Evolutionary conservation across 2,888 invertebrate genomes (phyloP).

Genomic region (Sisyra terminalis): DNA sequence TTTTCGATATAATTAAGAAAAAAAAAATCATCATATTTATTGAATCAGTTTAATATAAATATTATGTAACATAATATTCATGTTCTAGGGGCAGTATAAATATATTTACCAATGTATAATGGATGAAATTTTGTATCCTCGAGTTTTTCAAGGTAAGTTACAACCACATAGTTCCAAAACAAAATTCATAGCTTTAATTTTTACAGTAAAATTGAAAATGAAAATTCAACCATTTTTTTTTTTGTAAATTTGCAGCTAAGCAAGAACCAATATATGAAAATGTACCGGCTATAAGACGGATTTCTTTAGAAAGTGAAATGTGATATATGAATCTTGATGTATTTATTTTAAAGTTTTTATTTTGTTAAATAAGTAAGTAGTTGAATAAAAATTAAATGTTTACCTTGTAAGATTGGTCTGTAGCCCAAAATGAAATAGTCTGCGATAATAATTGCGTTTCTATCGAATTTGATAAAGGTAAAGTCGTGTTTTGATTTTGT

Average conservation of each 20-base stretch:
- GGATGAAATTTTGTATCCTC: slow-evolving; percentile 19
- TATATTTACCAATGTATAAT: slow-evolving; percentile 23
- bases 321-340: no score
- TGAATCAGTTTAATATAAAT: no score
- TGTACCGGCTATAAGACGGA: not conserved
- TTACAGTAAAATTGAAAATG: no score
- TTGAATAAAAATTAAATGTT: not conserved
- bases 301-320: no score
- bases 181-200: no score
- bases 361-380: not conserved
- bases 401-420: no score
- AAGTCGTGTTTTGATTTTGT: slow-evolving; percentile 1
- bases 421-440: no score
- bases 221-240: not conserved
- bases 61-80: no score
- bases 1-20: no score
- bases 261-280: slow-evolving; percentile 8
- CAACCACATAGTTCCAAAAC: no score
- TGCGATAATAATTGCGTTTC: not conserved
- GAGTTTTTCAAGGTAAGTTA: slow-evolving; percentile 4
- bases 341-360: not conserved
- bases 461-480: slow-evolving; percentile 5
- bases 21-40: no score
- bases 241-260: not conserved
- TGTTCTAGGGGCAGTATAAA: slow-evolving; percentile 24